Evolutionary conservation across 2,113 vertebrate species (phyloP), one percentile per base, ranked within the genome.

Genomic region (Mungos mungo): DNA sequence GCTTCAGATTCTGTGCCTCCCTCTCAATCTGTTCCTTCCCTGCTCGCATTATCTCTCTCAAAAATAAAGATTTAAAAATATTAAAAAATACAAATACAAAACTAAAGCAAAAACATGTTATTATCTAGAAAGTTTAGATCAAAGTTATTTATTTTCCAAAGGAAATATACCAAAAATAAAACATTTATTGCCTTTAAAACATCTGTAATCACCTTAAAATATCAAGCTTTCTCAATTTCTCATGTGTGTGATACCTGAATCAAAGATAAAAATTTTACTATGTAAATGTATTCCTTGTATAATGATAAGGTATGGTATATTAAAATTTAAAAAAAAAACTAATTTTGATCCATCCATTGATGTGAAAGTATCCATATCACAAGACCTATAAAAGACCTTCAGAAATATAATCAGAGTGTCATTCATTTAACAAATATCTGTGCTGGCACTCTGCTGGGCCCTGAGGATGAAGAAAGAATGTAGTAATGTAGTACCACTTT

Each of bases 131-230:
- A 60, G 25, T 93, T 65, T 35, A 89, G 21, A 60, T 74, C 2
- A 12, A 96, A 84, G 66, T 97, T 5, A 66, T 81, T 87, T 88
- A 47, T 50, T 95, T 93, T 79, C 38, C 33, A 92, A 95, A 63
- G 13, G 45, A 83, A 76, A 66, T 18, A 68, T 41, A 27, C 29
- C 66, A 41, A 71, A 90, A 79, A 25, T 31, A 13, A 69, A 92
- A 52, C 11, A 35, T 76, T 65, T 27, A 74, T 79, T 90, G 57
- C 2, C 27, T 91, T 57, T 52, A 41, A 86, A 54, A 45, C 66
- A 81, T 76, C 54, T 72, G 8, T 5, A 80, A 52, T 29, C 27
- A n/a, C n/a, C 60, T 63, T 35, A 81, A 90, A 69, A 69, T 12
- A 33, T 12, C 10, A 3, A 54, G 2, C 5, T 79, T 90, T 76